Conservation (phyloP, 2,797 vertebrate genomes). For the Chelonia mydas region DNA sequence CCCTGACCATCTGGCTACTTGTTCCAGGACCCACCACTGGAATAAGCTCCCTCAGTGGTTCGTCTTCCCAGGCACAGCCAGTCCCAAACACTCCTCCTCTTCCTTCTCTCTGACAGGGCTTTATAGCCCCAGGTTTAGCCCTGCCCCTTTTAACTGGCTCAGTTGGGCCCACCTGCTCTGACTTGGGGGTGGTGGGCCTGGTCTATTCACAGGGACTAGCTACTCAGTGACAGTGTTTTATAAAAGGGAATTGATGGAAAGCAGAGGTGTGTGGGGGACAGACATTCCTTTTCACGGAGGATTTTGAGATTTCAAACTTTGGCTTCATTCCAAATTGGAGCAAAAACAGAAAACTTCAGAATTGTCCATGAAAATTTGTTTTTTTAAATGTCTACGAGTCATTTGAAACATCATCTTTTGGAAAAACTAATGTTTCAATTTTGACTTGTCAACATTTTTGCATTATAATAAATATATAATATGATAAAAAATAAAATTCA, state of each 20-base stretch:
- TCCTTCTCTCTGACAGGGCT: neutral
- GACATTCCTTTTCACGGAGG: neutral
- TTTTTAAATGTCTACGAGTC: neutral
- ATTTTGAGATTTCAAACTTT: slow-evolving; percentile 3
- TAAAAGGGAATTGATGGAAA: neutral
- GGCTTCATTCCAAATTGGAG: neutral
- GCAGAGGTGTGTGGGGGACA: neutral
- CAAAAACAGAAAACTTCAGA: slow-evolving; percentile 7
- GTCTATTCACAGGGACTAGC: neutral
- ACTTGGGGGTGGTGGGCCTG: neutral
- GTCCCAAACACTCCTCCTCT: neutral
- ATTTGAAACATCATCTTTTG: slow-evolving; percentile 8
- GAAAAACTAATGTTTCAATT: neutral
- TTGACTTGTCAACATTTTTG: neutral
- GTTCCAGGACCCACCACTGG: neutral
- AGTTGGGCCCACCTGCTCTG: neutral
- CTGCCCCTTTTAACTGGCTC: neutral
- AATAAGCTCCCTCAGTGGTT: neutral
- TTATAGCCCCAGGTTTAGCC: neutral
- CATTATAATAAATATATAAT: neutral
- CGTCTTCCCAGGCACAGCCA: neutral
- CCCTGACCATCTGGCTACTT: neutral
- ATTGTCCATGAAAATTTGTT: neutral
- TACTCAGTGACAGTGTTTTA: neutral
- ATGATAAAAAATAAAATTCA: neutral